These are phyloP conservation scores for Stylophora pistillata DNA, from an alignment of 64 coral and sea anemone genomes.

Conservation along the genomic window DNA sequence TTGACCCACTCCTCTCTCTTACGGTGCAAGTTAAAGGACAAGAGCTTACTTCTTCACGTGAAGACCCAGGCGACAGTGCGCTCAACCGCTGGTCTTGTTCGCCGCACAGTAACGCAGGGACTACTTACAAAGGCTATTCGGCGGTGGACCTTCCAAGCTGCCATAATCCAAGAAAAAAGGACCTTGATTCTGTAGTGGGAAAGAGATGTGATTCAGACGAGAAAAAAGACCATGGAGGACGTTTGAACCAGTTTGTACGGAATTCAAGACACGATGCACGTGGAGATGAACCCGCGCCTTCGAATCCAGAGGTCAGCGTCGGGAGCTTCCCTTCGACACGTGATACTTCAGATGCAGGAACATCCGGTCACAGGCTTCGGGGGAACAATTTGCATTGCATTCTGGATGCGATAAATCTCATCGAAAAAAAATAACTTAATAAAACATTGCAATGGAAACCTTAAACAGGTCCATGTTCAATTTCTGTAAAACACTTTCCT, in stretches of 20 bases:
- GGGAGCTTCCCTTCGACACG: not conserved
- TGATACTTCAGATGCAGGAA: conserved; percentile 5
- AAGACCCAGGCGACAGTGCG: not conserved
- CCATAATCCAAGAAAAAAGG: not conserved
- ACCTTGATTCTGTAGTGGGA: not conserved
- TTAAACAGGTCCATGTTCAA: too few species aligned
- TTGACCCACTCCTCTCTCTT: not conserved
- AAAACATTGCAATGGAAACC: not conserved
- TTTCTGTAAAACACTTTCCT: too few species aligned
- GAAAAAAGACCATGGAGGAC: not conserved
- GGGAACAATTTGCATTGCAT: conserved; percentile 49
- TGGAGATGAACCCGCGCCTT: conserved; percentile 7
- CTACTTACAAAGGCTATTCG: not conserved
- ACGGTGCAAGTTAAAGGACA: not conserved
- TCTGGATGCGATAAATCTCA: conserved; percentile 41
- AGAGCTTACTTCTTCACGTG: not conserved
- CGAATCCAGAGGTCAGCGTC: not conserved
- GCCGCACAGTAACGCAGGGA: not conserved
- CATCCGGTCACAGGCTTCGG: not conserved
- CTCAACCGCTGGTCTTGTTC: not conserved
- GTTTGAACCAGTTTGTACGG: not conserved
- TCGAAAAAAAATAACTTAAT: conserved; percentile 18
- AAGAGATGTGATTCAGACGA: not conserved
- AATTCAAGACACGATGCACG: not conserved
- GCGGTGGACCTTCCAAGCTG: not conserved